A percentile compares a stretch with the other conserved stretches of the same genome.
These are phyloP conservation scores for Neoseiulus cucumeris DNA, from an alignment of 1,140 invertebrate genomes.

Conservation along the genomic window DNA sequence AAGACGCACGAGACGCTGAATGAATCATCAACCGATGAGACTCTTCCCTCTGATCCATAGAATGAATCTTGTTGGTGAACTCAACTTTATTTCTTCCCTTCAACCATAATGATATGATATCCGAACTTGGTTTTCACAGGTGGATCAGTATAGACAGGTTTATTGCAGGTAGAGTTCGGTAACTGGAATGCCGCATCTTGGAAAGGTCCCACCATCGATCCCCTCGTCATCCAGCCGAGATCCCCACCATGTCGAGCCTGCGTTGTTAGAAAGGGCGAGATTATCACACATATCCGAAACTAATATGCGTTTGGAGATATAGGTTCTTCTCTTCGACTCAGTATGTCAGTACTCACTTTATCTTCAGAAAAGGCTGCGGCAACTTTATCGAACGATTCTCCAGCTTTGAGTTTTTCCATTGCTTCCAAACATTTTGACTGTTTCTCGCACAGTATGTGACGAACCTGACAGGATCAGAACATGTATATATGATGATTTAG, in stretches of 20 bases:
- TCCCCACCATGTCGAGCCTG: slow-evolving; percentile 40
- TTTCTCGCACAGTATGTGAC: slow-evolving; percentile 97
- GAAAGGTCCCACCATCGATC: slow-evolving; percentile 98
- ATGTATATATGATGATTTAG: too few species aligned
- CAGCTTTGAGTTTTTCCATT: slow-evolving; percentile 86
- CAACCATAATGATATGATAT: slow-evolving; percentile 99
- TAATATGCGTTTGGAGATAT: neutral
- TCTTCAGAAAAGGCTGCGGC: slow-evolving; percentile 91
- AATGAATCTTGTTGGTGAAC: neutral
- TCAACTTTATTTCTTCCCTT: slow-evolving; percentile 80
- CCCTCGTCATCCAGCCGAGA: slow-evolving; percentile 93
- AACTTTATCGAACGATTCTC: slow-evolving; percentile 91
- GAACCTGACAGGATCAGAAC: slow-evolving; percentile 37
- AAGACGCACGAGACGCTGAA: neutral
- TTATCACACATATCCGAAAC: too few species aligned
- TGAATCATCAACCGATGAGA: neutral
- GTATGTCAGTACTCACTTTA: slow-evolving; percentile 41
- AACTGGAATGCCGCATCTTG: slow-evolving; percentile 95
- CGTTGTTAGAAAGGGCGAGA: too few species aligned
- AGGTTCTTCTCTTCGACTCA: slow-evolving; percentile 62
- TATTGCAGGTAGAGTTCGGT: slow-evolving; percentile 61
- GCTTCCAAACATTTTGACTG: slow-evolving; percentile 91
- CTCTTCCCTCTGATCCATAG: neutral
- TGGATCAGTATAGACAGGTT: slow-evolving; percentile 87
- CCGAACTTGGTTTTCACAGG: slow-evolving; percentile 98